Base-by-base conservation (phyloP, 2,113 vertebrate genomes). In the Sander lucioperca region DNA sequence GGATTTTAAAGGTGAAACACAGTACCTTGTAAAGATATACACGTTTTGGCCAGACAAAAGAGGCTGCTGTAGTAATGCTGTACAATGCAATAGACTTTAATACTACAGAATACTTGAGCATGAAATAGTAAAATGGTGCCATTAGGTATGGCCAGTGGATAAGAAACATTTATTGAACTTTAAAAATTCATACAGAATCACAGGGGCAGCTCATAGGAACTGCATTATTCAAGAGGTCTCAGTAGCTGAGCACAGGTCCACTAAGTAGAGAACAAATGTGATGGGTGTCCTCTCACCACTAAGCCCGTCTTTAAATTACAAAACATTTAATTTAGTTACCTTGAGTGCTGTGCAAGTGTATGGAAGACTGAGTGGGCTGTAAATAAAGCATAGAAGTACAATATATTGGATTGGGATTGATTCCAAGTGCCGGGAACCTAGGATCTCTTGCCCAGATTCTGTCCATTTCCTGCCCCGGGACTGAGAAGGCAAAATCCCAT, bases 81-180 rank as follows among this genome's bases (percentile, higher is more conserved):
- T 65, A 59, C 51, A 65, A 79, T 73, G 11, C 50, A 66, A 61
- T 61, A 68, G 33, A 73, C 54, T 86, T 84, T 69, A 69, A 85
- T 74, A 62, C 71, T 63, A 78, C 82, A 87, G 86, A 88, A 89
- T 80, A 89, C 57, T 70, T 61, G 25, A 72, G 33, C 45, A 87
- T 91, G 65, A 93, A 92, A 92, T 77, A 88, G 72, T 83, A 82
- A 43, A 43, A 92, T 89, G 78, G 56, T 7, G 58, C 57, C 86
- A 85, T 91, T 90, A 88, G 70, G 71, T 89, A 82, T 87, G 87
- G 74, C 83, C 82, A 53, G 82, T 87, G 89, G 80, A 89, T 89
- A 83, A 82, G 80, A 91, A 92, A 82, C 82, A 8, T 92, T 93
- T 93, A 93, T 93, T 92, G 83, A 92, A 92, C 79, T 90, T 93